These are phyloP conservation scores for Silurus asotus DNA, from an alignment of 2,113 vertebrate genomes.

Conservation along the genomic window DNA sequence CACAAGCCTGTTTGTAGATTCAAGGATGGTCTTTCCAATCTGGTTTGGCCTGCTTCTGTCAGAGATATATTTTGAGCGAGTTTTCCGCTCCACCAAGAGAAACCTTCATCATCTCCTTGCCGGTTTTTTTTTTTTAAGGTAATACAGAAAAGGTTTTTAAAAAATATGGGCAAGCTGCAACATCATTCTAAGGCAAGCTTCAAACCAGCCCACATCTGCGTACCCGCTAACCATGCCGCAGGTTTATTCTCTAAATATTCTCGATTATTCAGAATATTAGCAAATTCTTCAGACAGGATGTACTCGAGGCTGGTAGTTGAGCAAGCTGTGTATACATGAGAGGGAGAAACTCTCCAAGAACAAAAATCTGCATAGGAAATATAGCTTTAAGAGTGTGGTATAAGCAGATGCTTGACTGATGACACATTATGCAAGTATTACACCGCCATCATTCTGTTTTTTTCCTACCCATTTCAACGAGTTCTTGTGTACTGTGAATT, in stretches of 20 bases:
- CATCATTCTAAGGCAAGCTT: neutral
- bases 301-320: neutral
- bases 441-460: neutral
- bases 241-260: neutral
- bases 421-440: constrained; percentile 29
- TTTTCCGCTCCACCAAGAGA: neutral
- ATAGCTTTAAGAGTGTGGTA: neutral
- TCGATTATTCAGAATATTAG: constrained; percentile 7
- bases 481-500: neutral
- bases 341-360: neutral
- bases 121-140: neutral
- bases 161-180: neutral
- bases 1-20: neutral
- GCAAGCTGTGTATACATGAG: neutral
- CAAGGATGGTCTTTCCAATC: neutral
- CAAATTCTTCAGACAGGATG: neutral
- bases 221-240: neutral
- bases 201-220: neutral
- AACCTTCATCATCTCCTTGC: neutral
- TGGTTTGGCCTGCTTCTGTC: constrained; percentile 6
- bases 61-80: neutral
- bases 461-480: neutral
- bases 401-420: constrained; percentile 7
- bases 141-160: neutral
- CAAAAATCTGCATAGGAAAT: constrained; percentile 2